phyloP scores from a whole-genome alignment of 2,888 invertebrate genomes.

The Beris morrisii region DNA sequence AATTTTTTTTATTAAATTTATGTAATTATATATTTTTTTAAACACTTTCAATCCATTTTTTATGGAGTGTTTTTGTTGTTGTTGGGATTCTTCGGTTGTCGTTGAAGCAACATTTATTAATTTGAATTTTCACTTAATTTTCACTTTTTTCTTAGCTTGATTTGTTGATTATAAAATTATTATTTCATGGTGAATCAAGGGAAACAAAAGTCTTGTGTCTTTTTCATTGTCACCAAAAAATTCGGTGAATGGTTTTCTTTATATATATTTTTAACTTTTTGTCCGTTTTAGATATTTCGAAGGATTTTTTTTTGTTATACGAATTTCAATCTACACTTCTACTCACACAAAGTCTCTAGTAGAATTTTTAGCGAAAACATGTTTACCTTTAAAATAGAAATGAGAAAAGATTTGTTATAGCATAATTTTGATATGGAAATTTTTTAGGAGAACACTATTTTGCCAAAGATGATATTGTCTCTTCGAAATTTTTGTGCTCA shows the following conservation, averaged over 20 bases:
- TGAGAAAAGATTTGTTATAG: neutral
- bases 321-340: conserved; percentile 19
- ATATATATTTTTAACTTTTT: neutral
- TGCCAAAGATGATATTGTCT: no score
- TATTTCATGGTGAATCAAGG: conserved; percentile 12
- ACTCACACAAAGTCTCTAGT: conserved; percentile 27
- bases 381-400: conserved; percentile 22
- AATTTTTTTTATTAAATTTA: conserved; percentile 24
- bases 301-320: conserved; percentile 7
- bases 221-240: conserved; percentile 27
- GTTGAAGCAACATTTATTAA: neutral
- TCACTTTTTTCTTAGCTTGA: neutral
- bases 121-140: neutral
- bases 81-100: conserved; percentile 1
- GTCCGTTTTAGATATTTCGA: conserved; percentile 1
- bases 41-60: conserved; percentile 36
- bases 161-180: neutral
- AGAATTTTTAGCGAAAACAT: conserved; percentile 33
- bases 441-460: no score
- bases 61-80: conserved; percentile 19
- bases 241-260: conserved; percentile 13
- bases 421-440: neutral
- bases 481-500: no score
- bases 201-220: conserved; percentile 26
- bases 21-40: conserved; percentile 23